Conservation (phyloP, 2,888 invertebrate genomes). For the Cantharis rustica region DNA sequence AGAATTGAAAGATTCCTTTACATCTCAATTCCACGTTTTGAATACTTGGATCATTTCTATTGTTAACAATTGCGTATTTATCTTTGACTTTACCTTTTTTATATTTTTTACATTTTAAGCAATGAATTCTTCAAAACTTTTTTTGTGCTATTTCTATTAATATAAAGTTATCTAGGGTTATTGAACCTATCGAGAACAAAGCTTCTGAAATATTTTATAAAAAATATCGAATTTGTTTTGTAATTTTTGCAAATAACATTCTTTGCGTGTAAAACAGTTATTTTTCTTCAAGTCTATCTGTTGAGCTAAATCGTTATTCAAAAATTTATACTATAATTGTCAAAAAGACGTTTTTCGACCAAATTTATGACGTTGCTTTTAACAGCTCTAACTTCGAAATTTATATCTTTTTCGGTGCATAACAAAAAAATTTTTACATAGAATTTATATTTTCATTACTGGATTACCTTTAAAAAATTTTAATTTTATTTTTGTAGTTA, state of each 20-base stretch:
- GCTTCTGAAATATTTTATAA: background rate
- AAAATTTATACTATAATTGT: background rate
- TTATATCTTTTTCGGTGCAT: background rate
- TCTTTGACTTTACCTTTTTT: conserved; percentile 37
- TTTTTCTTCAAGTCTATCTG: background rate
- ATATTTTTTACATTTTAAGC: conserved; percentile 15
- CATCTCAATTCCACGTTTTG: conserved; percentile 36
- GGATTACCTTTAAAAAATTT: background rate
- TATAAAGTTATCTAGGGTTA: background rate
- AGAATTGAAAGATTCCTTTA: conserved; percentile 41
- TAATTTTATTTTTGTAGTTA: background rate
- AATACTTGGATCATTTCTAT: conserved; percentile 28
- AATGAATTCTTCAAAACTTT: conserved; percentile 11
- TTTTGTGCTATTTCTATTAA: background rate
- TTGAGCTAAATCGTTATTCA: background rate
- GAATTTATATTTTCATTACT: background rate
- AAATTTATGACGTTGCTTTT: background rate
- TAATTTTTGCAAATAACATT: background rate
- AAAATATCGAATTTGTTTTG: background rate
- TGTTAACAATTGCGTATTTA: conserved; percentile 32
- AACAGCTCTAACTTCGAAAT: background rate
- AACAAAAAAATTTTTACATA: background rate
- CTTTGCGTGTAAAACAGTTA: background rate
- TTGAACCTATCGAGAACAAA: background rate
- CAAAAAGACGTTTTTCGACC: background rate